Conservation (phyloP, 2,888 invertebrate species). For the Meliscaeva auricollis region DNA sequence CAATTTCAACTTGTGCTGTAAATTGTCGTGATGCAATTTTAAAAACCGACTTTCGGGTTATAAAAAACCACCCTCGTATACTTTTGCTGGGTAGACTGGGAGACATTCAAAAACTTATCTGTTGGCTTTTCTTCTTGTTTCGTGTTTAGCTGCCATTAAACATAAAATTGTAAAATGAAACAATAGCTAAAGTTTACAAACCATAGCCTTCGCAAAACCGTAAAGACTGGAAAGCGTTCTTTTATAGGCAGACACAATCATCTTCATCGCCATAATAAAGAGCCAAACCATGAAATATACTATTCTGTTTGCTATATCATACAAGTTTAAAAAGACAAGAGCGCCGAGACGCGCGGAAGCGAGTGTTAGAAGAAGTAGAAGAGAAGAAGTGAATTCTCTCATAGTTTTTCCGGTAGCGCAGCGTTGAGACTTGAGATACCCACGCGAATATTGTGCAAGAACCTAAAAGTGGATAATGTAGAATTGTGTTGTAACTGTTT, state of each 20-base stretch:
- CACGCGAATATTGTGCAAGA: conserved; percentile 15
- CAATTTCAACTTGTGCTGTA: conserved; percentile 29
- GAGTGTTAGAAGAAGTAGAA: not conserved
- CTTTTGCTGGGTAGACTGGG: not conserved
- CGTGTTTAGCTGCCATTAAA: conserved; percentile 66
- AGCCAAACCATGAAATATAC: too few relatives aligned
- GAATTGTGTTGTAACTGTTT: conserved; percentile 50
- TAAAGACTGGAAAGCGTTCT: conserved; percentile 44
- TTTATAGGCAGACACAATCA: conserved; percentile 50
- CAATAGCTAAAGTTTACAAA: conserved; percentile 25
- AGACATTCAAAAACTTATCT: conserved; percentile 44
- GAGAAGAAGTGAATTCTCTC: conserved; percentile 14
- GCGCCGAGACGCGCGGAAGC: too few relatives aligned
- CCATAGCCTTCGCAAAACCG: conserved; percentile 46
- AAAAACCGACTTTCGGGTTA: conserved; percentile 24
- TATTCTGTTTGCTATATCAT: not conserved
- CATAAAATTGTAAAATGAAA: conserved; percentile 38
- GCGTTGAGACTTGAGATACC: conserved; percentile 6
- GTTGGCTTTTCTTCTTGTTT: conserved; percentile 67
- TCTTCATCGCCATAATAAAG: conserved; percentile 24
- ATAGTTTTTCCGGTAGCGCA: conserved; percentile 44
- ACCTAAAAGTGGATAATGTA: conserved; percentile 41
- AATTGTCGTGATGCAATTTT: conserved; percentile 53
- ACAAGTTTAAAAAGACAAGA: not conserved
- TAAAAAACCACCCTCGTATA: not conserved